Percentiles rank a stretch among this genome's conserved stretches.
phyloP scores from a whole-genome alignment of 2,888 invertebrate genomes.

The Chalcis sispes region DNA sequence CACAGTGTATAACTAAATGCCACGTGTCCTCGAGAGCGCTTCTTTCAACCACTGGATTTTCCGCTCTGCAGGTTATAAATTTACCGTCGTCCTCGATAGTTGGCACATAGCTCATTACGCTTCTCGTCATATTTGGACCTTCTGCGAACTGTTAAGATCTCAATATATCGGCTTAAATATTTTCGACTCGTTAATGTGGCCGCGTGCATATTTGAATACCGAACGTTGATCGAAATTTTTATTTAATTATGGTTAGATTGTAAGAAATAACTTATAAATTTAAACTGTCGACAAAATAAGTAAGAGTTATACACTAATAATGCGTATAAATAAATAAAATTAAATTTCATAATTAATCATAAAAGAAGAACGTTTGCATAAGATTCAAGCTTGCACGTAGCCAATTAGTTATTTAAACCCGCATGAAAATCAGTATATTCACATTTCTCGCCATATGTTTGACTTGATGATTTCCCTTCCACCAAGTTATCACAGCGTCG shows the following conservation, averaged over 20 bases:
- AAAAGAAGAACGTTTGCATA: conserved; percentile 39
- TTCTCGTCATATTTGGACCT: conserved; percentile 85
- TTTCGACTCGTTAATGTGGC: conserved; percentile 17
- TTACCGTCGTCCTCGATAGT: conserved; percentile 92
- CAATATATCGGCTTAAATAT: conserved; percentile 7
- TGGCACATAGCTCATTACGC: conserved; percentile 89
- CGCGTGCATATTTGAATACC: conserved; percentile 58
- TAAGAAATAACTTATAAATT: too few species aligned
- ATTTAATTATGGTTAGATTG: background rate
- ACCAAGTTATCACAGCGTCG: conserved; percentile 92
- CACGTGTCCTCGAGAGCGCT: conserved; percentile 91
- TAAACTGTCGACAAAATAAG: too few species aligned
- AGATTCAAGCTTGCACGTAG: background rate
- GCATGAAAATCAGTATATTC: conserved; percentile 75
- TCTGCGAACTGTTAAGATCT: conserved; percentile 77
- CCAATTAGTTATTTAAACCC: conserved; percentile 4
- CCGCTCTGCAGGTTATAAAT: conserved; percentile 90
- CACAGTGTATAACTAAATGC: conserved; percentile 90
- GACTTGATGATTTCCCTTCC: conserved; percentile 89
- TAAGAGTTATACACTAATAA: background rate
- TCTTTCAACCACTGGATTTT: conserved; percentile 89
- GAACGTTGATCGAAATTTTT: conserved; percentile 23
- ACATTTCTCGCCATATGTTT: conserved; percentile 91
- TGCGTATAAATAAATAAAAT: background rate
- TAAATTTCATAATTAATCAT: background rate